A percentile compares a stretch with the other conserved stretches of the same genome.
Conservation (phyloP, 2,888 invertebrate genomes). For the Cephus rjabovi region DNA sequence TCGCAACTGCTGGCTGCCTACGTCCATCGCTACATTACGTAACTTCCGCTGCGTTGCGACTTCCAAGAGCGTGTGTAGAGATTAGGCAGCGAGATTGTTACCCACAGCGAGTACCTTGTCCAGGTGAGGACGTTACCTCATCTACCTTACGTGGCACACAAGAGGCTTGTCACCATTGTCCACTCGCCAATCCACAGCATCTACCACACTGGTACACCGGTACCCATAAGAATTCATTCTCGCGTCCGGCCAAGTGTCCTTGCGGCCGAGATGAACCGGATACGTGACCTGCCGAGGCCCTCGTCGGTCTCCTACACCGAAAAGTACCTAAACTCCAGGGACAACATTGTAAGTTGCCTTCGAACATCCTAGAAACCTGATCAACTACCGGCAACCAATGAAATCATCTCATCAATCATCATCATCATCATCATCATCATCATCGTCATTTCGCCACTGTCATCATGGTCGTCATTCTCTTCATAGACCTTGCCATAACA, state of each 20-base stretch:
- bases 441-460: too few relatives aligned
- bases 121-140: slow-evolving; percentile 58
- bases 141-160: slow-evolving; percentile 66
- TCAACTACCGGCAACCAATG: background rate
- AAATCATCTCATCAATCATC: background rate
- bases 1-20: too few relatives aligned
- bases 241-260: slow-evolving; percentile 62
- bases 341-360: slow-evolving; percentile 68
- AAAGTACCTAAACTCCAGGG: slow-evolving; percentile 84
- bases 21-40: too few relatives aligned
- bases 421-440: background rate
- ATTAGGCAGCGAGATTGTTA: background rate
- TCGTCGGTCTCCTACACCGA: slow-evolving; percentile 70
- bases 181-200: slow-evolving; percentile 59
- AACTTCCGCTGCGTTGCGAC: too few relatives aligned
- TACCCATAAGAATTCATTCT: slow-evolving; percentile 61
- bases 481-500: too few relatives aligned
- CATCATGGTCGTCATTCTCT: too few relatives aligned
- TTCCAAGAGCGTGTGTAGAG: too few relatives aligned
- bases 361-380: too few relatives aligned
- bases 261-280: slow-evolving; percentile 63
- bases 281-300: slow-evolving; percentile 59
- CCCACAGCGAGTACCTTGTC: slow-evolving; percentile 6
- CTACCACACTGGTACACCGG: slow-evolving; percentile 55
- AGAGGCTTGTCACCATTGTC: slow-evolving; percentile 62